Base-by-base conservation (phyloP, 2,113 vertebrate genomes). In the Mixornis gularis region DNA sequence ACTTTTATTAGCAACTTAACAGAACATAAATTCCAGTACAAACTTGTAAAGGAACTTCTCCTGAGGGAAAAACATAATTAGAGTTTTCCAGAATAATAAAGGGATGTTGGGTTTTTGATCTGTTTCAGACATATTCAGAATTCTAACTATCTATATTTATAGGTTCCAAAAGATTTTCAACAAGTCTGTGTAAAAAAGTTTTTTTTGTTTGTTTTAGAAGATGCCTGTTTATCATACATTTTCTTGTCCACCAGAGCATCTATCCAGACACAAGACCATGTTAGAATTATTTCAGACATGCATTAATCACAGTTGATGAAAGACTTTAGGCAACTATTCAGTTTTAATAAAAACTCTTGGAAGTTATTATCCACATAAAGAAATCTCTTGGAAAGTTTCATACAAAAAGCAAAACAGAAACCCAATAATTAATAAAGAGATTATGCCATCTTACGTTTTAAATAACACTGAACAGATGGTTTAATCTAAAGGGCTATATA, bases 301-400 rank as follows among this genome's bases (percentile, higher is more conserved):
- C 15, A 89, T 96, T 94, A 96, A 96, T 95, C 91, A 94, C 21
- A 95, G 85, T 1, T 87, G 92, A 93, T 66, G 95, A 96, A 96
- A 96, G 94, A 94, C 74, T 95, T 93, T 13, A 94, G 94, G 92
- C 92, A 96, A 85, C 43, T 66, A 83, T 78, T 96, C 92, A 93
- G 79, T 95, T 93, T 92, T 95, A 96, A 95, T 94, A 94, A 96
- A 95, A 94, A 73, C 81, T 85, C 87, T 70, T 87, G 84, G 89
- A 96, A 91, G 87, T 93, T 92, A 89, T 90, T 94, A 95, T 96
- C 55, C 87, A 85, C 91, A 91, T 91, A 85, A 95, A 95, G 84
- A 94, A 94, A 70, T 92, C 74, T 48, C 51, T 91, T 94, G 70
- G 92, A 94, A 92, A 85, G 43, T 87, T 89, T 77, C 43, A 70